Evolutionary conservation across 2,113 vertebrate species (phyloP).

Genomic region (Phaetusa simplex): DNA sequence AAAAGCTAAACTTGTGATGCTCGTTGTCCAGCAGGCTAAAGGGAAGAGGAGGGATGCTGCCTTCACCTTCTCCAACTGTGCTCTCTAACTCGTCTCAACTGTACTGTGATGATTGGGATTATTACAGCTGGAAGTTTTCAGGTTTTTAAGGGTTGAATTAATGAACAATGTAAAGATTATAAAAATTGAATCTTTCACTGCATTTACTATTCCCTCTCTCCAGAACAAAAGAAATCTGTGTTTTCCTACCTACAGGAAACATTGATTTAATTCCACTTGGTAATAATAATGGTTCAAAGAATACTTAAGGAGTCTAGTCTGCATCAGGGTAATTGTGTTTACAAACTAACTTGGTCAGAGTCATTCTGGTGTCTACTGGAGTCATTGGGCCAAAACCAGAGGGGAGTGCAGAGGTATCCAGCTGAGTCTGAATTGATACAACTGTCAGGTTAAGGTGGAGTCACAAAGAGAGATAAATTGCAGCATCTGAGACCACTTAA

Average conservation of each 20-base stretch:
- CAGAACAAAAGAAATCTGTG: slow-evolving; percentile 8
- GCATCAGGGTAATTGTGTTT: background rate
- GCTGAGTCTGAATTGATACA: background rate
- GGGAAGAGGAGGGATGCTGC: background rate
- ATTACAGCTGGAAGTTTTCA: slow-evolving; percentile 43
- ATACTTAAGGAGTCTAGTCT: slow-evolving; percentile 1
- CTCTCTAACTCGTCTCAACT: background rate
- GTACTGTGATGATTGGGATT: background rate
- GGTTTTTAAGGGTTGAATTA: background rate
- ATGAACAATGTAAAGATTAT: background rate
- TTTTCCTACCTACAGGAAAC: slow-evolving; percentile 23
- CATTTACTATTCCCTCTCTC: background rate
- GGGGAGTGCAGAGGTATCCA: background rate
- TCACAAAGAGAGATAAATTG: slow-evolving; percentile 1
- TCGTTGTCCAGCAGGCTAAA: background rate
- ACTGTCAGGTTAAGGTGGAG: slow-evolving; percentile 37
- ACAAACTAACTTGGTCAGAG: background rate
- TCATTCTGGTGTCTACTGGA: background rate
- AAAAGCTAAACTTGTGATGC: background rate
- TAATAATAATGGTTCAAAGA: slow-evolving; percentile 51
- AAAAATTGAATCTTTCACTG: background rate
- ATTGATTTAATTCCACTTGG: slow-evolving; percentile 23
- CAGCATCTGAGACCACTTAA: slow-evolving; percentile 39
- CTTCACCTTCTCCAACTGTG: background rate
- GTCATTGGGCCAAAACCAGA: background rate